Base-by-base conservation (phyloP, 2,888 invertebrate species). In the Diarsia mendica region DNA sequence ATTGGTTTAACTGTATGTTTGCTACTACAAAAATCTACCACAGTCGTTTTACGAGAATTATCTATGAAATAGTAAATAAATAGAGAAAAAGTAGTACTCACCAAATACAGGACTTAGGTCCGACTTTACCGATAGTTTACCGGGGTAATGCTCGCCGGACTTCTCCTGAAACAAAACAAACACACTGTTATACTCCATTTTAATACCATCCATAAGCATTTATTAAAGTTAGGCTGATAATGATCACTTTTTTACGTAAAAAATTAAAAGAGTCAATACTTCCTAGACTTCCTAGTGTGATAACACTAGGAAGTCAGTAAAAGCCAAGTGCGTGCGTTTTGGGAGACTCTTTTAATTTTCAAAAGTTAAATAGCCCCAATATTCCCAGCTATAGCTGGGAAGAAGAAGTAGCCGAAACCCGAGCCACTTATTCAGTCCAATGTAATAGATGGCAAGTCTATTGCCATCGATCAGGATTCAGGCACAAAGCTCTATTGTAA, bases 51-150 rank as follows among this genome's bases (percentile, higher is more conserved):
- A n/a, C 11, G 13, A 13, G n/a, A 44, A 44, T 11, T 15, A 63
- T 63, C 63, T 63, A n/a, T n/a, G 8, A 8, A 23, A 23, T 44
- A 63, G n/a, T 63, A 61, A 55, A 55, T 53, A n/a, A 53, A 5
- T 55, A 33, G 5, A 28, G 28, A 55, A 55, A 46, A n/a, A 33
- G 5, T 46, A 28, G 18, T 72, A 97, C 98, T 98, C 96, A 98
- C 98, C 98, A 95, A 98, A 98, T 90, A 98, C 98, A 89, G 98
- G 98, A 97, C 98, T 98, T 93, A 98, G 98, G 95, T 98, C 98
- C 93, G 98, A 97, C 95, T 98, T 97, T 90, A 98, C 97, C 91
- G 97, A 97, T 97, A 98, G 97, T 97, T 98, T 98, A 94, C 97
- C 95, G 97, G 97, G 94, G 94, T 98, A 98, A 94, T 97, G 97